phyloP scores from a whole-genome alignment of 2,113 vertebrate genomes.

The Cnemophilus loriae region DNA sequence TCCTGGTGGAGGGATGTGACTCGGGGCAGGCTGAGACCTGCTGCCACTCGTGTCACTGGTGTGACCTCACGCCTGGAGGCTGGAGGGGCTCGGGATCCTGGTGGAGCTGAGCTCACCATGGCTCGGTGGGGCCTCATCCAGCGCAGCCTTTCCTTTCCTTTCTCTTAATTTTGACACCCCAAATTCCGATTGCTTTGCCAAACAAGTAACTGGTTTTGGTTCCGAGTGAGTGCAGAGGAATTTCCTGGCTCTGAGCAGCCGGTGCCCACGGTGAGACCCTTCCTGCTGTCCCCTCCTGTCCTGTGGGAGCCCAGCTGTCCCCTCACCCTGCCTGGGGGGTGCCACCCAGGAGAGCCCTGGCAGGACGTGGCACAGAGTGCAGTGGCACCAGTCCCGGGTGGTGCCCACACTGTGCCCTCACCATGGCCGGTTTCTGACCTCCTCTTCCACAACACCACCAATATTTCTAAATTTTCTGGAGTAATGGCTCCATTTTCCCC shows the following conservation, averaged over 20 bases:
- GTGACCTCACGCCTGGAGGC: not conserved
- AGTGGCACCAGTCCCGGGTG: not conserved
- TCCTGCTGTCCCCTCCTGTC: not conserved
- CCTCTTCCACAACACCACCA: fast-evolving
- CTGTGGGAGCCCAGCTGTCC: not conserved
- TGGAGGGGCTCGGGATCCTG: not conserved
- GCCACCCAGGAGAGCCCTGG: not conserved
- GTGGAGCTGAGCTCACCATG: not conserved
- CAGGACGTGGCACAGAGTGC: not conserved
- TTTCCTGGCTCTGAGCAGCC: not conserved
- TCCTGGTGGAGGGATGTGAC: not conserved
- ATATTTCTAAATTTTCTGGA: fast-evolving
- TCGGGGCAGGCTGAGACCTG: not conserved
- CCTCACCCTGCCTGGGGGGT: not conserved
- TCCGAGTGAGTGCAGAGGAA: not conserved
- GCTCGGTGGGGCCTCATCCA: not conserved
- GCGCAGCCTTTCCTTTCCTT: not conserved
- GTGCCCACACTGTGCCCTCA: fast-evolving
- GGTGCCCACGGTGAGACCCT: not conserved
- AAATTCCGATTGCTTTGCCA: not conserved
- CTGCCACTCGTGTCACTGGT: not conserved
- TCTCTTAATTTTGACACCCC: not conserved
- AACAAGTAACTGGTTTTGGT: no score
- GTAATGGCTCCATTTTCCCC: not conserved
- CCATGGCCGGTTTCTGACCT: not conserved